Conservation (phyloP, 2,113 vertebrate species). For the Salvator merianae region DNA sequence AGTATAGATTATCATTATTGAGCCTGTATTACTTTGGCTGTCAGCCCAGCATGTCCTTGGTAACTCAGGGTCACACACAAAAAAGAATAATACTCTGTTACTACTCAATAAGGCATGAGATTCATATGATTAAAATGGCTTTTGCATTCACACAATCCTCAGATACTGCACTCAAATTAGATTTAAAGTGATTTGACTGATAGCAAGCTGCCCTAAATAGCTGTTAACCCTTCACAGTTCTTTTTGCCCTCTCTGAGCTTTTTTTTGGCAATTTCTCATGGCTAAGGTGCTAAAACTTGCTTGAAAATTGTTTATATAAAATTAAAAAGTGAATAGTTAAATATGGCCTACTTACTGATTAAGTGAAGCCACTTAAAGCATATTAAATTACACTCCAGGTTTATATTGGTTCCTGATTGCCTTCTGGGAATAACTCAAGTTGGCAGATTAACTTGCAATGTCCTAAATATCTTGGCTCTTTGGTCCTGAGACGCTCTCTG, state of each 20-base stretch:
- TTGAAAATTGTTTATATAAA: constrained; percentile 48
- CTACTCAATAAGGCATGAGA: constrained; percentile 64
- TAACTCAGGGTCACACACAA: constrained; percentile 66
- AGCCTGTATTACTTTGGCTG: constrained; percentile 70
- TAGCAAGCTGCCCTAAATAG: constrained; percentile 55
- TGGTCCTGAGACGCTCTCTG: background rate
- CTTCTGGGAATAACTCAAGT: background rate
- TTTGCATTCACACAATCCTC: constrained; percentile 64
- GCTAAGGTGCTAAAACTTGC: constrained; percentile 48
- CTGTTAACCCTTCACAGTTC: constrained; percentile 50
- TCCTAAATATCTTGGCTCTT: background rate
- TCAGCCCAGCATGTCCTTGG: constrained; percentile 72
- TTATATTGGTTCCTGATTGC: background rate
- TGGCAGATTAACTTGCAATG: background rate
- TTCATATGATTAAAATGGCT: constrained; percentile 65
- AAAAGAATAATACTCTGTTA: constrained; percentile 61
- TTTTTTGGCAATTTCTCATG: constrained; percentile 55
- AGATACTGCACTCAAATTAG: constrained; percentile 63
- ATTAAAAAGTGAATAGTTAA: constrained; percentile 32
- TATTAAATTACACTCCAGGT: background rate
- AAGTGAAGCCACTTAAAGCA: background rate
- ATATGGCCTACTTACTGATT: background rate
- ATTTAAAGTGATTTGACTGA: constrained; percentile 62
- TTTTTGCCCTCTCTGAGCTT: constrained; percentile 48
- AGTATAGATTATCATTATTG: constrained; percentile 72